These are phyloP conservation scores for Beaufortia kweichowensis DNA, from an alignment of 2,113 vertebrate species.

Conservation along the genomic window DNA sequence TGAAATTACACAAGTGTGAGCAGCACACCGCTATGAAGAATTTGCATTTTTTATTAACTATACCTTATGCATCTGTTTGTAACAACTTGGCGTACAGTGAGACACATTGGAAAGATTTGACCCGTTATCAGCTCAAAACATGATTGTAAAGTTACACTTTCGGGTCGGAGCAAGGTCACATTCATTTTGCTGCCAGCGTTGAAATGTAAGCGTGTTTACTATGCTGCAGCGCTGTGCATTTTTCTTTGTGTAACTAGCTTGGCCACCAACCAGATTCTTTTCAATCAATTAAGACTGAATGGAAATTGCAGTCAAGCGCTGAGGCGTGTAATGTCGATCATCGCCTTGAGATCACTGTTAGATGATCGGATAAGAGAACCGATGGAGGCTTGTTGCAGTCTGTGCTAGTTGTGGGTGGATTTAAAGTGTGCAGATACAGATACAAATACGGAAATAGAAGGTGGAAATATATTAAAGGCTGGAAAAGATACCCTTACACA, in stretches of 20 bases:
- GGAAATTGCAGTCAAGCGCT: conserved; percentile 21
- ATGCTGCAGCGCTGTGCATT: not conserved
- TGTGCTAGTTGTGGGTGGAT: conserved; percentile 1
- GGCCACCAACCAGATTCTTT: conserved; percentile 13
- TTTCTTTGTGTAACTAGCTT: not conserved
- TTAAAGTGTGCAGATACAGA: conserved; percentile 18
- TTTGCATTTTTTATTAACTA: no score
- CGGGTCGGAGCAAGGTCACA: not conserved
- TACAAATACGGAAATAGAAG: not conserved
- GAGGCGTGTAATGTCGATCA: conserved; percentile 29
- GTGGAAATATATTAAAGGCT: not conserved
- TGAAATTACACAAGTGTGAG: no score
- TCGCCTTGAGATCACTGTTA: conserved; percentile 22
- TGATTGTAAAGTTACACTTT: not conserved
- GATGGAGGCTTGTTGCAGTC: not conserved
- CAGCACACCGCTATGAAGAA: no score
- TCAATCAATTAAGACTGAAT: conserved; percentile 22
- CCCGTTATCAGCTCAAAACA: not conserved
- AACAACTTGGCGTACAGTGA: not conserved
- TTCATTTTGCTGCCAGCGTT: not conserved
- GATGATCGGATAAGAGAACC: conserved; percentile 21
- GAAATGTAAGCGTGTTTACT: not conserved
- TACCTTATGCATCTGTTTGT: not conserved
- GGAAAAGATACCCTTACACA: not conserved
- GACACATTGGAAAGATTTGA: not conserved